Conservation (phyloP, 2,888 invertebrate genomes). For the Sicus ferrugineus region DNA sequence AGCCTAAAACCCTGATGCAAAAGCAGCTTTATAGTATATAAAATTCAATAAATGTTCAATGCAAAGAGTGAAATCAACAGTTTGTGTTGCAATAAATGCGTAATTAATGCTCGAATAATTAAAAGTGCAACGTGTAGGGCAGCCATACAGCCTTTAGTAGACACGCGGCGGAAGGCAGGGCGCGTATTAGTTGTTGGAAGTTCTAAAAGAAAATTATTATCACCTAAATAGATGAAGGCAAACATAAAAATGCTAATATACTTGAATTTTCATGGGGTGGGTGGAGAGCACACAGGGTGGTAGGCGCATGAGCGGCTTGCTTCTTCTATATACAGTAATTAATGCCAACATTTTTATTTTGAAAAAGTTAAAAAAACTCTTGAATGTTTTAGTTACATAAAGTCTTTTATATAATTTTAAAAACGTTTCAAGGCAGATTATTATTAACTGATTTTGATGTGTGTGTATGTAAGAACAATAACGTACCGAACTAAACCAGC, state of each 20-base stretch:
- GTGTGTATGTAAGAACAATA: constrained; percentile 43
- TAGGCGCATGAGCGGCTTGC: constrained; percentile 60
- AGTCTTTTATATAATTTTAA: constrained; percentile 19
- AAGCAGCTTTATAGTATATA: not conserved
- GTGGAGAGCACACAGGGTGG: constrained; percentile 64
- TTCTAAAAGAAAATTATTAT: constrained; percentile 1
- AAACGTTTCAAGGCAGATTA: not conserved
- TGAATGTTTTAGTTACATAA: constrained; percentile 48
- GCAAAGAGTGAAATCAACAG: not conserved
- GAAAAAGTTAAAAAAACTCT: not conserved
- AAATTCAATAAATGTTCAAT: not conserved
- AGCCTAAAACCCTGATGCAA: constrained; percentile 38
- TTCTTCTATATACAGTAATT: constrained; percentile 44
- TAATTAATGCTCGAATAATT: not conserved
- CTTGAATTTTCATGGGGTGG: not conserved
- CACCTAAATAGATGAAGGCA: not conserved
- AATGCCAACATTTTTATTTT: constrained; percentile 30
- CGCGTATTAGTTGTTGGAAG: not conserved
- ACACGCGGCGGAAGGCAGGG: constrained; percentile 10
- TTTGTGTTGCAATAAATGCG: not conserved
- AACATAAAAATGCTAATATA: constrained; percentile 7
- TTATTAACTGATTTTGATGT: constrained; percentile 31
- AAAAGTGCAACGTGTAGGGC: constrained; percentile 26
- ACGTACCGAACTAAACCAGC: constrained; percentile 78
- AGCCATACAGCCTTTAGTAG: constrained; percentile 21